phyloP scores from a whole-genome alignment of 2,113 vertebrate species.

The Guaruba guarouba region DNA sequence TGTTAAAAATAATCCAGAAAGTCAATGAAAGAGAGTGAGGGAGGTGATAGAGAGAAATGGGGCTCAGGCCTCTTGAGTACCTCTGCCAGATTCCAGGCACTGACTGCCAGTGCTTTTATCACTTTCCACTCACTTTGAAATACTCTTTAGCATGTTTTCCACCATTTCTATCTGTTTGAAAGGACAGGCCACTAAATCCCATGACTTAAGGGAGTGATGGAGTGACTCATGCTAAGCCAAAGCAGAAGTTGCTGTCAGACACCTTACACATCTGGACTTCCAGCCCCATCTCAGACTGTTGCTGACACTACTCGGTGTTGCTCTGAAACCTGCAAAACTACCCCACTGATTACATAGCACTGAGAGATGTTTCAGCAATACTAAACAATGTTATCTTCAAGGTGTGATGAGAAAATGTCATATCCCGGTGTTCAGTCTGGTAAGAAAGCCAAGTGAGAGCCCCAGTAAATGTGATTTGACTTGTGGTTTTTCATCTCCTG shows the following conservation, averaged over 20 bases:
- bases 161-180: not conserved
- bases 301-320: not conserved
- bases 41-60: not conserved
- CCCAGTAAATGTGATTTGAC: not conserved
- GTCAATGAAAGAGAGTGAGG: not conserved
- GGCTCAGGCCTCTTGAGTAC: not conserved
- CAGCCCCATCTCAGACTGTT: not conserved
- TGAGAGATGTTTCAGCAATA: not conserved
- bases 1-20: not conserved
- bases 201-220: not conserved
- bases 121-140: not conserved
- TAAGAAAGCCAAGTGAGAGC: not conserved
- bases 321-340: not conserved
- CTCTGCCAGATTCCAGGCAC: not conserved
- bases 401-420: not conserved
- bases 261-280: conserved; percentile 24
- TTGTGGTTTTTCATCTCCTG: not conserved
- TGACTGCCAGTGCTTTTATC: not conserved
- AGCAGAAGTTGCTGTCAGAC: not conserved
- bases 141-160: not conserved
- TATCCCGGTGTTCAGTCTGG: not conserved
- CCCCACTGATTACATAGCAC: not conserved
- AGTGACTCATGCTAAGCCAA: conserved; percentile 4
- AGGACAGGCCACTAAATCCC: not conserved
- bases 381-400: not conserved